phyloP scores from a whole-genome alignment of 1,140 invertebrate species.

The Neodiprion pinetum region DNA sequence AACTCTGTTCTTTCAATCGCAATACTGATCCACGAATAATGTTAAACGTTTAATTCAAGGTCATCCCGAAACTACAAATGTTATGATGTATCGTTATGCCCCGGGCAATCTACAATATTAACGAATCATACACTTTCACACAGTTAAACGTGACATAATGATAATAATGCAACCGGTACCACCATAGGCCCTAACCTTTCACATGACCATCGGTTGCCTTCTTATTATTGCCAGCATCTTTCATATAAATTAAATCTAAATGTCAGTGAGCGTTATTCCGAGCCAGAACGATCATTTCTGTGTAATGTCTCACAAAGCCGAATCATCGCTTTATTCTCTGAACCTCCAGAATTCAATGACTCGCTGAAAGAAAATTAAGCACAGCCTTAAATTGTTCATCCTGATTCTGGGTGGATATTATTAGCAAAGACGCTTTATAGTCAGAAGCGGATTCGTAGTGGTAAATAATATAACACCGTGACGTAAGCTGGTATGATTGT shows the following conservation, averaged over 20 bases:
- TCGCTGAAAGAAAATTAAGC: not conserved
- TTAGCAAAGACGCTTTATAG: conserved; percentile 28
- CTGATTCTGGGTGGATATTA: not conserved
- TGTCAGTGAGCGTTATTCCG: conserved; percentile 41
- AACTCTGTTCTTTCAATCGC: too few relatives aligned
- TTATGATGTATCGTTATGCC: not conserved
- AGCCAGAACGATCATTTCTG: conserved; percentile 34
- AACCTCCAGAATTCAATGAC: not conserved
- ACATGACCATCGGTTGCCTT: conserved; percentile 30
- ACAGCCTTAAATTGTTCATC: conserved; percentile 6
- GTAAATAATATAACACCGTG: not conserved
- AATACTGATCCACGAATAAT: too few relatives aligned
- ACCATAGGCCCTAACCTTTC: conserved; percentile 33
- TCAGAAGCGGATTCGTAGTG: not conserved
- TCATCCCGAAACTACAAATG: not conserved
- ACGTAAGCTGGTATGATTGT: conserved; percentile 23
- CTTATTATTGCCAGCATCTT: conserved; percentile 22
- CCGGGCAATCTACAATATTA: not conserved
- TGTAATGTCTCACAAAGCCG: not conserved
- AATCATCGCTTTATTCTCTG: not conserved
- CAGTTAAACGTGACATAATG: not conserved
- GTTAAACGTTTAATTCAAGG: not conserved
- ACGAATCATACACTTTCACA: not conserved
- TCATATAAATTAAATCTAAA: conserved; percentile 49
- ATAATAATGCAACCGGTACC: not conserved